These are phyloP conservation scores for Rhinophrynus dorsalis DNA, from an alignment of 2,797 vertebrate species.

Conservation along the genomic window DNA sequence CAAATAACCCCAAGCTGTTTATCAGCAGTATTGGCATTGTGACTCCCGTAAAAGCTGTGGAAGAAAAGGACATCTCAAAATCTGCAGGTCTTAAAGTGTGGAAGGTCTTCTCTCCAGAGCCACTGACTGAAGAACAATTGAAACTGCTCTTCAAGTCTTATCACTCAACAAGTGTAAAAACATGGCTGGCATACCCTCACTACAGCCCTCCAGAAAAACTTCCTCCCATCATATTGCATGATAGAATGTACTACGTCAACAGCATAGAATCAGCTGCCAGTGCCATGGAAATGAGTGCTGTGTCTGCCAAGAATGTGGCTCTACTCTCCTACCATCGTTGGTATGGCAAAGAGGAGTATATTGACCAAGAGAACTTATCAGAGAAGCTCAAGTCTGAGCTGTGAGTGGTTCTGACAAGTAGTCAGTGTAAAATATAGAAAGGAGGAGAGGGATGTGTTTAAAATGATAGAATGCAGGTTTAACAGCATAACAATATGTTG, in stretches of 20 bases:
- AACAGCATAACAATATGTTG: too few relatives aligned
- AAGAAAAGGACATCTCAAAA: neutral
- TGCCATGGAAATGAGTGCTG: conserved; percentile 89
- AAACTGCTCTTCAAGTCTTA: conserved; percentile 78
- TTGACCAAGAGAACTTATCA: conserved; percentile 88
- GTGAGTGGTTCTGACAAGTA: conserved; percentile 63
- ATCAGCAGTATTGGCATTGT: conserved; percentile 73
- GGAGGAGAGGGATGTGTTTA: too few relatives aligned
- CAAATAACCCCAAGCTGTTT: conserved; percentile 67
- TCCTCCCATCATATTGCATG: conserved; percentile 82
- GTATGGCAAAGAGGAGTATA: conserved; percentile 65
- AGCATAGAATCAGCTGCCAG: conserved; percentile 85
- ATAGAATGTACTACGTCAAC: conserved; percentile 83
- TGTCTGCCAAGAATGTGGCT: conserved; percentile 82
- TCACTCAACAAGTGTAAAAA: conserved; percentile 68
- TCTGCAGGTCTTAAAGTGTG: conserved; percentile 61
- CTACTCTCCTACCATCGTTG: conserved; percentile 88
- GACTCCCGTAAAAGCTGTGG: conserved; percentile 59
- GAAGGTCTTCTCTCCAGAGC: conserved; percentile 81
- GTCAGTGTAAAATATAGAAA: too few relatives aligned
- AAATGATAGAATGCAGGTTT: too few relatives aligned
- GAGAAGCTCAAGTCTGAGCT: conserved; percentile 84
- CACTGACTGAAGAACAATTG: conserved; percentile 76
- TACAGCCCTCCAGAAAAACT: conserved; percentile 72
- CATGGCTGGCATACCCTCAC: conserved; percentile 82